These are phyloP conservation scores for Monopterus albus DNA, from an alignment of 2,113 vertebrate species.

Conservation along the genomic window DNA sequence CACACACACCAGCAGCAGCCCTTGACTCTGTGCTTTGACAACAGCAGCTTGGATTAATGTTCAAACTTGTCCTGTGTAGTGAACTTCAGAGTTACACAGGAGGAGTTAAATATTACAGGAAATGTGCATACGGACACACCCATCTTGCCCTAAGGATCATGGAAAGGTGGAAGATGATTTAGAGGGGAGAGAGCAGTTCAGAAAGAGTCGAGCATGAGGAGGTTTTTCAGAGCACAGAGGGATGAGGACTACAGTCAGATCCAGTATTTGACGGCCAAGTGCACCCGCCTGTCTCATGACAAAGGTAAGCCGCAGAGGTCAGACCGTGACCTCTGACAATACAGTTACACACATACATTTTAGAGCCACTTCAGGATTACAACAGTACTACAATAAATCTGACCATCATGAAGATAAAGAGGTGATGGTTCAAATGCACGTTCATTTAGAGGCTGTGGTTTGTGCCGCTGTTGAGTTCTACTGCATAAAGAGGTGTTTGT, in stretches of 20 bases:
- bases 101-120: slow-evolving; percentile 7
- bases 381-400: no score
- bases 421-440: no score
- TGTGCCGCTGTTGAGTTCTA: no score
- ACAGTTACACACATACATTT: slow-evolving; percentile 9
- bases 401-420: no score
- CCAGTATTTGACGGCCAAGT: slow-evolving; percentile 82
- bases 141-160: slow-evolving; percentile 21
- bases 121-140: slow-evolving; percentile 20
- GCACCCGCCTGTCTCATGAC: slow-evolving; percentile 76
- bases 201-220: slow-evolving; percentile 70
- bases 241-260: slow-evolving; percentile 81
- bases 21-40: slow-evolving; percentile 38
- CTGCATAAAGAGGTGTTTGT: no score
- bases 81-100: not conserved
- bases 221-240: slow-evolving; percentile 74
- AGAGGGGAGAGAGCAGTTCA: not conserved
- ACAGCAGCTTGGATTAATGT: slow-evolving; percentile 49
- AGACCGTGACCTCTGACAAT: not conserved
- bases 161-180: slow-evolving; percentile 20
- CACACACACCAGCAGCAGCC: not conserved
- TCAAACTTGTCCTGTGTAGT: slow-evolving; percentile 38
- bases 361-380: no score
- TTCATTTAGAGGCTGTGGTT: no score
- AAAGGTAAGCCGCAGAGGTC: slow-evolving; percentile 68